phyloP scores from a whole-genome alignment of 2,113 vertebrate species.

The Piaya cayana region DNA sequence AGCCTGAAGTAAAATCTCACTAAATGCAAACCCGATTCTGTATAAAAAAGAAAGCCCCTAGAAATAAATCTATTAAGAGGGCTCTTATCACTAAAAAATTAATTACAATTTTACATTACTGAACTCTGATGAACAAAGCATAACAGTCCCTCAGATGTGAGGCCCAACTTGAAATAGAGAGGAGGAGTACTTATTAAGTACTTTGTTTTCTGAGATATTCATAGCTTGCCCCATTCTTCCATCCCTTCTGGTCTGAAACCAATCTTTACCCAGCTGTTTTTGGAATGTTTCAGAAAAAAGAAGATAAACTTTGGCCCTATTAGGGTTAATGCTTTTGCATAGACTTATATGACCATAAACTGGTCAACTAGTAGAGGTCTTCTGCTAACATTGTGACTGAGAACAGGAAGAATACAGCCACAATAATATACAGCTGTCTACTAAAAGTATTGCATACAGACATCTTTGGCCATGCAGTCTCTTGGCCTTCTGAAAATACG shows the following conservation, averaged over 20 bases:
- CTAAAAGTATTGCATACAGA: constrained; percentile 89
- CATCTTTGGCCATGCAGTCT: constrained; percentile 90
- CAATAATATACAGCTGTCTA: constrained; percentile 91
- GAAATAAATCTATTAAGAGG: constrained; percentile 20
- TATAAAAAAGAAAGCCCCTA: constrained; percentile 11
- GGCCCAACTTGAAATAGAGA: background rate
- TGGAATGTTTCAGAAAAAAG: constrained; percentile 57
- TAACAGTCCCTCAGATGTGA: constrained; percentile 28
- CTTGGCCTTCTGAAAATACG: constrained; percentile 87
- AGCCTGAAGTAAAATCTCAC: constrained; percentile 36
- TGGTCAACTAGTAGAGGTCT: constrained; percentile 36
- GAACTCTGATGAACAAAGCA: constrained; percentile 33
- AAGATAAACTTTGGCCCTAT: constrained; percentile 57
- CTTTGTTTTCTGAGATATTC: constrained; percentile 21
- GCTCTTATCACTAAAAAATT: constrained; percentile 12
- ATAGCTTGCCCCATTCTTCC: background rate
- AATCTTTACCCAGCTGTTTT: constrained; percentile 3
- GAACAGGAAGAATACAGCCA: constrained; percentile 96
- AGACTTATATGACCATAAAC: constrained; percentile 63
- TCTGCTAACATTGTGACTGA: constrained; percentile 85
- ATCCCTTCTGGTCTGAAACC: constrained; percentile 1
- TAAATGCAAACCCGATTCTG: constrained; percentile 27
- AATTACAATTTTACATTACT: constrained; percentile 9
- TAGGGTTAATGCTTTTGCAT: constrained; percentile 64
- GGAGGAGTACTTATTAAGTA: constrained; percentile 5